Base-by-base conservation (phyloP, 2,888 invertebrate species). In the Spatulosminthurus flaviceps region DNA sequence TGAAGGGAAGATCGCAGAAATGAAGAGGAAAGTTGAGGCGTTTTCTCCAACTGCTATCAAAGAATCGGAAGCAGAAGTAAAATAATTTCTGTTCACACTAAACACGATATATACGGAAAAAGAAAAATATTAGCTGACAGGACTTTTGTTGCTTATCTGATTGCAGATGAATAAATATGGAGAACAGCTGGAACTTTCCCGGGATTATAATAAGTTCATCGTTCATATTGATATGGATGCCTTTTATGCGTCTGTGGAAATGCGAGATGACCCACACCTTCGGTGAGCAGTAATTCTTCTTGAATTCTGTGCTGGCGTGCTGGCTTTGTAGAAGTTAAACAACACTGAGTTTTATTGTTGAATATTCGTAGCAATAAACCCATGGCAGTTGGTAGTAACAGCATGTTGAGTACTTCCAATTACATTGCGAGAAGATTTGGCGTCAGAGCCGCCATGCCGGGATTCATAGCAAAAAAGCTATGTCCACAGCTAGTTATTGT, bases 171-270 rank as follows among this genome's bases (percentile, higher is more conserved):
- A 89, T 81, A 82, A 83, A 28, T 79, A 89, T 28, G 84, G 88
- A 41, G 83, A 83, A 42, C 85, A 86, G 24, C 85, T 90, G 75
- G 89, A 90, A 83, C 70, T 81, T 11, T 79, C 81, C 9, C 86
- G 90, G 77, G 88, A 90, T 85, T 85, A 90, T 61, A 87, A 85
- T 79, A 86, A 87, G 24, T 87, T 87, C 4, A 88, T 90, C 72
- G 90, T 91, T 5, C 91, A 91, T 84, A 87, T 91, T 64, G 91
- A 91, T 85, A 91, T 92, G 91, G 91, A 92, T 86, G 90, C 90
- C 0, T 91, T 90, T 86, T 91, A 88, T 86, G 91, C 91, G 26
- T 89, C 90, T 28, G 91, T 91, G 0, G 91, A 91, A 86, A 90
- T 90, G 88, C 82, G 88, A 60, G 88, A 89, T 83, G 83, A 87